Conservation (phyloP, 2,113 vertebrate species). For the Sturnira hondurensis region DNA sequence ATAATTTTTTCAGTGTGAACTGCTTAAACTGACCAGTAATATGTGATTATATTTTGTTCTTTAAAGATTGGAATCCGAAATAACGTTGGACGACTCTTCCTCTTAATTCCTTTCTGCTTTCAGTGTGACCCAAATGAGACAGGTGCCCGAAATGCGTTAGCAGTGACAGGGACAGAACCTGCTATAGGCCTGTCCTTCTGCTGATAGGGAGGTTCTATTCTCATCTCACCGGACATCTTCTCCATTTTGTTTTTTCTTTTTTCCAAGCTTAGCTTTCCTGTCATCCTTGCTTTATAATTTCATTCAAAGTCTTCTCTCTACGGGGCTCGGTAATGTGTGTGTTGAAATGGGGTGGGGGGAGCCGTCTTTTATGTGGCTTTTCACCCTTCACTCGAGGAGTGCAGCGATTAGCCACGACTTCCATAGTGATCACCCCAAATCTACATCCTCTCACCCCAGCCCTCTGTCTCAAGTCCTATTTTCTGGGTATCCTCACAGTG, state of each 20-base stretch:
- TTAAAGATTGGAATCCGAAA: slow-evolving; percentile 11
- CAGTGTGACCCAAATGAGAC: background rate
- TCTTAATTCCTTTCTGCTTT: slow-evolving; percentile 24
- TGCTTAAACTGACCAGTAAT: background rate
- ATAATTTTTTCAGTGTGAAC: background rate
- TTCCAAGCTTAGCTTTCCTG: background rate
- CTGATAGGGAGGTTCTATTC: background rate
- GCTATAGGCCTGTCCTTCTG: background rate
- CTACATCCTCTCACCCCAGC: background rate
- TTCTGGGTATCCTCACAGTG: background rate
- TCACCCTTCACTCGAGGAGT: background rate
- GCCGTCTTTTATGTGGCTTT: background rate
- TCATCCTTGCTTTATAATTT: background rate
- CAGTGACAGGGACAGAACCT: background rate
- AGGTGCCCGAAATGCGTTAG: background rate
- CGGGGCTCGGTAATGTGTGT: background rate
- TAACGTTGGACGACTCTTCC: background rate
- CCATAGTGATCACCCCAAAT: background rate
- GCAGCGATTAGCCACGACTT: background rate
- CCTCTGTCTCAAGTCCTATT: background rate
- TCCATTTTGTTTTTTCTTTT: background rate
- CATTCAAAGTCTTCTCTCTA: background rate
- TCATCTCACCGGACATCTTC: background rate
- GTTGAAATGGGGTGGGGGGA: background rate
- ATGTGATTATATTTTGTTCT: background rate